These are phyloP conservation scores for Actenoides hombroni DNA, from an alignment of 2,113 vertebrate species.

Conservation along the genomic window DNA sequence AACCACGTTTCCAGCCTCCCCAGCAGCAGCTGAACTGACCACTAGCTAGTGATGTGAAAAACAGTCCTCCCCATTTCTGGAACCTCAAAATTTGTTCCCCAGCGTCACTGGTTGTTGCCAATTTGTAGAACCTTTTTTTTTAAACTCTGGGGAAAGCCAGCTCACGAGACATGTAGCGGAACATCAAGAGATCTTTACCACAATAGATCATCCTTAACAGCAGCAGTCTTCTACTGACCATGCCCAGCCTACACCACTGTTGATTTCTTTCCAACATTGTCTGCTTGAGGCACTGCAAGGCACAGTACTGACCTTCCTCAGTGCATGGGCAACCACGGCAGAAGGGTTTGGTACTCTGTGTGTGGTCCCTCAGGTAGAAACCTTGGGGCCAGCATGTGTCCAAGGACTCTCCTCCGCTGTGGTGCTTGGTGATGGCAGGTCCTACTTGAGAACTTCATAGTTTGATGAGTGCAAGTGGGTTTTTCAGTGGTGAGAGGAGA, in stretches of 20 bases:
- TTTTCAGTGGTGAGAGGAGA: background rate
- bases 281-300: accelerated
- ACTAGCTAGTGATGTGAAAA: accelerated
- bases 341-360: background rate
- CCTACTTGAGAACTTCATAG: background rate
- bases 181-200: background rate
- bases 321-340: accelerated
- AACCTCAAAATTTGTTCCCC: background rate
- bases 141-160: background rate
- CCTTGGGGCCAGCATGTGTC: accelerated
- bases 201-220: background rate
- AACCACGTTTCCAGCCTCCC: background rate
- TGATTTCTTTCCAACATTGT: background rate
- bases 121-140: background rate
- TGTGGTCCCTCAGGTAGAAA: background rate
- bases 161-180: accelerated
- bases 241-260: accelerated
- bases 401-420: background rate
- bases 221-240: background rate
- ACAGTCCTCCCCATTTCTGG: accelerated
- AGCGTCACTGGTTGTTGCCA: accelerated
- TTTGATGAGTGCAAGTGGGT: background rate
- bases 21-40: background rate
- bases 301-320: background rate
- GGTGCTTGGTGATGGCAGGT: background rate